These are phyloP conservation scores for Rhamnusium bicolor DNA, from an alignment of 2,888 invertebrate species.

Conservation along the genomic window DNA sequence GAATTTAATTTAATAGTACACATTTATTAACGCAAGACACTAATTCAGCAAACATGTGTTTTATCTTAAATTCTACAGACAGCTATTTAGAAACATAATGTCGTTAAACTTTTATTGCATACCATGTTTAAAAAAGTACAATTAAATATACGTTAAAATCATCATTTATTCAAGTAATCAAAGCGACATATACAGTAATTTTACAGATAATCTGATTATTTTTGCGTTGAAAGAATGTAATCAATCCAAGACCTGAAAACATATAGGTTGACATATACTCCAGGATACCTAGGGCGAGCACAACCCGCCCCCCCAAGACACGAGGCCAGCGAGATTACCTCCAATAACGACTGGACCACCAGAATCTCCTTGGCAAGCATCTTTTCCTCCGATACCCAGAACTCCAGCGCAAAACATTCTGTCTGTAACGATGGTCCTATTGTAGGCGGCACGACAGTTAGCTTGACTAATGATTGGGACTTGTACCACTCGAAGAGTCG, in stretches of 20 bases:
- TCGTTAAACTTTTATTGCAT: too few species aligned
- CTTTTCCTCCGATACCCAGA: constrained; percentile 71
- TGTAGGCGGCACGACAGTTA: constrained; percentile 28
- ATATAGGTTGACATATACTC: constrained; percentile 47
- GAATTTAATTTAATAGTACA: too few species aligned
- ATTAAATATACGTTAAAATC: too few species aligned
- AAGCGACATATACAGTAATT: too few species aligned
- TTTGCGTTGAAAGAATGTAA: not conserved
- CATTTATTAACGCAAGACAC: too few species aligned
- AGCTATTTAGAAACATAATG: too few species aligned
- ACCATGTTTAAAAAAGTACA: too few species aligned
- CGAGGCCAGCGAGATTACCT: constrained; percentile 11
- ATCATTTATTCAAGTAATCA: too few species aligned
- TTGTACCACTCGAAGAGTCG: constrained; percentile 36
- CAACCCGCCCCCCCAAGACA: constrained; percentile 37
- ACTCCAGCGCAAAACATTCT: constrained; percentile 75
- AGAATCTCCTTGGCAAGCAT: constrained; percentile 71
- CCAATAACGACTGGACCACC: constrained; percentile 42
- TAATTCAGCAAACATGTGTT: too few species aligned
- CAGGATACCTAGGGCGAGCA: constrained; percentile 43
- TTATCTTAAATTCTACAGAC: too few species aligned
- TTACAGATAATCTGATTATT: too few species aligned
- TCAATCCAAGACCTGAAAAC: constrained; percentile 47
- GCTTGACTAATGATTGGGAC: constrained; percentile 38
- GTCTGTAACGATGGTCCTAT: constrained; percentile 60